A percentile compares a stretch with the other conserved stretches of the same genome.
These are phyloP conservation scores for Cerceris rybyensis DNA, from an alignment of 2,888 invertebrate genomes.

Conservation along the genomic window DNA sequence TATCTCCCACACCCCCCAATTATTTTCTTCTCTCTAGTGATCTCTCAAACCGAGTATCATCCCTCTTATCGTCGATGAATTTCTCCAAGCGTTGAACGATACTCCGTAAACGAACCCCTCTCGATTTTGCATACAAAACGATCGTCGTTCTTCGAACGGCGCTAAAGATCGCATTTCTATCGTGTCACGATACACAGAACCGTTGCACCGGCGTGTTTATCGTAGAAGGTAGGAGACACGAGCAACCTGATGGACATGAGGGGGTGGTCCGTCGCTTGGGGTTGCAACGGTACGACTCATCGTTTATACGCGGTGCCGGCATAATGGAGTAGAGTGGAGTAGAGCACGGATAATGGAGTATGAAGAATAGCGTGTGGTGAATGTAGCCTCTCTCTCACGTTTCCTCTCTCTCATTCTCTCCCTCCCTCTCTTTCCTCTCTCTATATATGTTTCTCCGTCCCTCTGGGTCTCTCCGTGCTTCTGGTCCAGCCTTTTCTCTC, in stretches of 20 bases:
- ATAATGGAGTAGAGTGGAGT: slow-evolving; percentile 79
- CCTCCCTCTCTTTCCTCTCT: slow-evolving; percentile 29
- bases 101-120: background rate
- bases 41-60: too few species aligned
- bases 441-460: slow-evolving; percentile 34
- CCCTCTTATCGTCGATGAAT: too few species aligned
- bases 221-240: slow-evolving; percentile 52
- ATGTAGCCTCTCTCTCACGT: slow-evolving; percentile 62
- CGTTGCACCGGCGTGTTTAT: slow-evolving; percentile 57
- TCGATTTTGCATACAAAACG: background rate
- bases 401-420: slow-evolving; percentile 15
- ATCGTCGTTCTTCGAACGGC: background rate
- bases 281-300: slow-evolving; percentile 65
- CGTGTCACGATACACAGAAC: slow-evolving; percentile 21
- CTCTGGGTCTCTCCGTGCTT: slow-evolving; percentile 1
- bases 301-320: slow-evolving; percentile 77
- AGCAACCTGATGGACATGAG: slow-evolving; percentile 64
- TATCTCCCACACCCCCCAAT: too few species aligned
- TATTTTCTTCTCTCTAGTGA: too few species aligned
- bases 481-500: slow-evolving; percentile 32
- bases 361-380: slow-evolving; percentile 76
- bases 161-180: slow-evolving; percentile 12
- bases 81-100: too few species aligned
- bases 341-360: slow-evolving; percentile 79
- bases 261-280: slow-evolving; percentile 65